Base-by-base conservation (phyloP, 1,140 invertebrate species). In the Planococcus citri region DNA sequence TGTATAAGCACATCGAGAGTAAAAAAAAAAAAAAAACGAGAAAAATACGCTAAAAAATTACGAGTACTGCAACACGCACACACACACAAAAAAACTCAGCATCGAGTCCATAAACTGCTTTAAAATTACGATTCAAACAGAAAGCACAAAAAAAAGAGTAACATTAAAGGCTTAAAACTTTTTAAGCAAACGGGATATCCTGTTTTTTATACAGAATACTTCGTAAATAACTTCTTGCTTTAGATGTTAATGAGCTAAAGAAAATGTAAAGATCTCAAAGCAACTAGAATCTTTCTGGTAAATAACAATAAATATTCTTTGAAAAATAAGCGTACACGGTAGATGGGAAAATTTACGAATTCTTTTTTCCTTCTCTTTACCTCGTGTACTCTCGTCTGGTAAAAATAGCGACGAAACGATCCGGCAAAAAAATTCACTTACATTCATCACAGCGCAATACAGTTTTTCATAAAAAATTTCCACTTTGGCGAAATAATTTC, bases 231-330 rank as follows among this genome's bases (percentile, higher is more conserved):
- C 41, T 51, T 51, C 41, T 20, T 51, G 41, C 41, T 51, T 51
- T 17, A 51, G 41, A 51, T 51, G 41, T 51, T 51, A 51, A 51
- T 51, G 41, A 51, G 41, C 41, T 51, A 51, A 51, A 51, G 41
- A 51, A 51, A 51, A 51, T 51, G 41, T 51, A 51, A 51, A 51
- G 29, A 33, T 33, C 29, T 33, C 29, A 51, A 51, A 51, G 41
- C 3, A 51, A 51, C 41, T 51, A 33, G 41, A 14, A 2, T 14
- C 41, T 8, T 6, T n/a, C 6, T 51, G 41, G 41, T 51, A 51
- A 51, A 51, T 51, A 51, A 51, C 41, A 51, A 51, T 51, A 51
- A 51, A 51, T 51, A 51, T n/a, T 51, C 41, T 51, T 51, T 51
- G 41, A 51, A 51, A 51, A 51, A 51, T 51, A 51, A 14, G 6